A percentile compares a stretch with the other conserved stretches of the same genome.
Evolutionary conservation across 2,113 vertebrate species (phyloP).

Genomic region (Calyptommatus sinebrachiatus): DNA sequence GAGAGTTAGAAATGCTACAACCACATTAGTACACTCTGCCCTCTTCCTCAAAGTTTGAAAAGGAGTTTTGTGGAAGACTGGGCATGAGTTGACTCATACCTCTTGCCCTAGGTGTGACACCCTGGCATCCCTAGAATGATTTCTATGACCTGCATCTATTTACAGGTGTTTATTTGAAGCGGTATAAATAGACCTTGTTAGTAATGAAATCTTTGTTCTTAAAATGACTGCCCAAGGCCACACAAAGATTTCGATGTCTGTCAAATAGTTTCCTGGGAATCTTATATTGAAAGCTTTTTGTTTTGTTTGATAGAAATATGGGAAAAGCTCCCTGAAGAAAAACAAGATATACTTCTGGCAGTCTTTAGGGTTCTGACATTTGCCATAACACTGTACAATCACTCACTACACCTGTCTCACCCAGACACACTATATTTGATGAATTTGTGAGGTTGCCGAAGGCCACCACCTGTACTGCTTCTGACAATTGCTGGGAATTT

Average conservation of each 20-base stretch:
- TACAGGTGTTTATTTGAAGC: background rate
- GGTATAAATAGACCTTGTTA: background rate
- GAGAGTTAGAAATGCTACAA: too few species aligned
- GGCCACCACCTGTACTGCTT: background rate
- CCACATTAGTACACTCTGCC: too few species aligned
- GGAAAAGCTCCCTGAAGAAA: background rate
- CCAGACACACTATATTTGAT: background rate
- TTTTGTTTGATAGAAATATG: constrained; percentile 1
- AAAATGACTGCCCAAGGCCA: background rate
- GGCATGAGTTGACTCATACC: too few species aligned
- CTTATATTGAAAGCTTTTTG: background rate
- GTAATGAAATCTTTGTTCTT: background rate
- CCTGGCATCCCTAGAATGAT: too few species aligned
- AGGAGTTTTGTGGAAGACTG: too few species aligned
- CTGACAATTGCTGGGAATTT: background rate
- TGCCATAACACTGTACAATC: background rate
- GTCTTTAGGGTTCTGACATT: constrained; percentile 9
- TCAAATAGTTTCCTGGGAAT: background rate
- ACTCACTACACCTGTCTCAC: background rate
- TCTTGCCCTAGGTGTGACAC: too few species aligned
- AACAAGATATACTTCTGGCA: background rate
- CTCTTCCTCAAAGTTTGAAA: too few species aligned
- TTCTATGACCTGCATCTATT: too few species aligned
- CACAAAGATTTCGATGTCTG: background rate
- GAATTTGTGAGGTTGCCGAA: background rate